phyloP scores from a whole-genome alignment of 2,113 vertebrate genomes.

The Symphodus melops region DNA sequence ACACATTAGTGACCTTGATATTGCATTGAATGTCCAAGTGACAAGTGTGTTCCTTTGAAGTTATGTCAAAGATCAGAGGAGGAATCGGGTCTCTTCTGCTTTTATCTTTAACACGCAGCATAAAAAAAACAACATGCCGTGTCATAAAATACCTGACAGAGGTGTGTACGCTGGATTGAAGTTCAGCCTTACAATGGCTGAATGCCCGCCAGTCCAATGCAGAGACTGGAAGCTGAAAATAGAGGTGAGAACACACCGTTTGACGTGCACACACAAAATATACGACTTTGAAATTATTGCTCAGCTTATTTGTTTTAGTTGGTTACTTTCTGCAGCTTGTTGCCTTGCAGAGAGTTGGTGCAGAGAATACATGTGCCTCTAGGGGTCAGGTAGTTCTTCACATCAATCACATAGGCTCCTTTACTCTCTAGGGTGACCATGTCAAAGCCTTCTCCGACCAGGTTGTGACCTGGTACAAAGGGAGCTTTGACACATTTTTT shows the following conservation, averaged over 20 bases:
- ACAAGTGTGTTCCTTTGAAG: too few species aligned
- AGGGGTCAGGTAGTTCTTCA: slow-evolving; percentile 28
- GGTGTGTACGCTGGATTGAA: not conserved
- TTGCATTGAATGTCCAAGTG: too few species aligned
- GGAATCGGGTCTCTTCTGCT: too few species aligned
- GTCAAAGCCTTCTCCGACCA: slow-evolving; percentile 80
- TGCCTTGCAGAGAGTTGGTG: slow-evolving; percentile 40
- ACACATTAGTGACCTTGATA: too few species aligned
- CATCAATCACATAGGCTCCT: slow-evolving; percentile 65
- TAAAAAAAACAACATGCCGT: not conserved
- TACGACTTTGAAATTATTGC: not conserved
- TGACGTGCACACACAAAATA: fast-evolving
- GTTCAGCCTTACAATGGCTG: not conserved
- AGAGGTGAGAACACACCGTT: fast-evolving
- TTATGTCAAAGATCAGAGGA: too few species aligned
- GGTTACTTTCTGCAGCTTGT: slow-evolving; percentile 41
- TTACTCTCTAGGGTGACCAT: slow-evolving; percentile 75
- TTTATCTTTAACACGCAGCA: too few species aligned
- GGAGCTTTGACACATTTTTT: slow-evolving; percentile 39
- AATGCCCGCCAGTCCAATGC: slow-evolving; percentile 50
- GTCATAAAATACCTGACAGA: slow-evolving; percentile 46
- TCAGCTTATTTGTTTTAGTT: not conserved
- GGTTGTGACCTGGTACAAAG: slow-evolving; percentile 69
- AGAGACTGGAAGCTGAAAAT: slow-evolving; percentile 55
- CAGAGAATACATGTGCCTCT: slow-evolving; percentile 50